Conservation (phyloP, 2,888 invertebrate genomes). For the Drosophila trichaetosa region DNA sequence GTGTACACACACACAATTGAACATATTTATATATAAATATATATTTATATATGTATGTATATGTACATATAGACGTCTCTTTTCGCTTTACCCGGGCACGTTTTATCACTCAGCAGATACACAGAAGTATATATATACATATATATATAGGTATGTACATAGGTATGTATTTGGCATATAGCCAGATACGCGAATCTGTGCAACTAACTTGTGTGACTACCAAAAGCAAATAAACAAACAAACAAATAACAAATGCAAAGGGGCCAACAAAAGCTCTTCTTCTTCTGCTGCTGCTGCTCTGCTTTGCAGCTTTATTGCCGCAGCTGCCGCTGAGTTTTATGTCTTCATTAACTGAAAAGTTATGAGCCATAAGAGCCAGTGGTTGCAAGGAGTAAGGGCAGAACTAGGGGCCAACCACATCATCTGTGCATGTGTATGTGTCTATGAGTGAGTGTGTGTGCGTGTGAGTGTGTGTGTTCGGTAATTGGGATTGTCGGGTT, state of each 20-base stretch:
- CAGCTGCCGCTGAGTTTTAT: slow-evolving; percentile 74
- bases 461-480: slow-evolving; percentile 33
- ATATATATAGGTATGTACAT: neutral
- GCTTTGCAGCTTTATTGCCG: slow-evolving; percentile 38
- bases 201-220: slow-evolving; percentile 72
- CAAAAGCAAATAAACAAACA: slow-evolving; percentile 55
- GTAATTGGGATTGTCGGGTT: slow-evolving; percentile 71
- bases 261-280: slow-evolving; percentile 41
- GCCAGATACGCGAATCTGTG: slow-evolving; percentile 54
- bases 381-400: slow-evolving; percentile 16
- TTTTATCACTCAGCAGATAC: slow-evolving; percentile 59
- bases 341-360: slow-evolving; percentile 83
- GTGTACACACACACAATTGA: slow-evolving; percentile 7
- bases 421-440: slow-evolving; percentile 49
- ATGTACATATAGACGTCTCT: slow-evolving; percentile 16
- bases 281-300: slow-evolving; percentile 1
- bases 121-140: slow-evolving; percentile 15
- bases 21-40: neutral
- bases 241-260: slow-evolving; percentile 44
- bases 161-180: slow-evolving; percentile 35
- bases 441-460: slow-evolving; percentile 23
- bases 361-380: slow-evolving; percentile 71
- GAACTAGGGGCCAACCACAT: slow-evolving; percentile 49
- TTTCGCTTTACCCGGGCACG: slow-evolving; percentile 12
- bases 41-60: slow-evolving; percentile 4